These are phyloP conservation scores for Pseudococcus jackbeardsleyi DNA, from an alignment of 2,888 invertebrate genomes.

Conservation along the genomic window DNA sequence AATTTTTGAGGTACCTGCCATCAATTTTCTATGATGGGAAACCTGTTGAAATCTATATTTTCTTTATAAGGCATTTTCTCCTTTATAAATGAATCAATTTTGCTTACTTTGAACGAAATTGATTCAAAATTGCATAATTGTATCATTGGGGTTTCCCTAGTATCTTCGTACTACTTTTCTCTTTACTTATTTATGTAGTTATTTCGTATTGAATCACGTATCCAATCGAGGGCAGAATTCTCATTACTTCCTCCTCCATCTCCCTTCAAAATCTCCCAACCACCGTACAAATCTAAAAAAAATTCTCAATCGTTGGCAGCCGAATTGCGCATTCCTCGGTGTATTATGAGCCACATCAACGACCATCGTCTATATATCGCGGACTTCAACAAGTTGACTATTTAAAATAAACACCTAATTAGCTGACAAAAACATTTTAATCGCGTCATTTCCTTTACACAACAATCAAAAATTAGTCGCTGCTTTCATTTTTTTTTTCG, in stretches of 20 bases:
- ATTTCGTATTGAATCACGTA: no score
- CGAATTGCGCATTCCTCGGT: slow-evolving; percentile 9
- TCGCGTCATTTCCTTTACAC: slow-evolving; percentile 29
- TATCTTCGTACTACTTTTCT: no score
- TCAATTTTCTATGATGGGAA: no score
- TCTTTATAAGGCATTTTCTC: no score
- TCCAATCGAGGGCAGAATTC: neutral
- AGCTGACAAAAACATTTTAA: slow-evolving; percentile 47
- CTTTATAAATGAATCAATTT: no score
- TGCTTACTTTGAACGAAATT: no score
- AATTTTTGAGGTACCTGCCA: no score
- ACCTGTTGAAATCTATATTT: no score
- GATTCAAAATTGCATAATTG: no score
- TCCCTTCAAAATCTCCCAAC: neutral
- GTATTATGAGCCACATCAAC: slow-evolving; percentile 6
- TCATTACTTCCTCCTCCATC: neutral
- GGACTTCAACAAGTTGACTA: slow-evolving; percentile 40
- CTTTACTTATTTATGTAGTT: no score
- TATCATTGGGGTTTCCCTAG: no score
- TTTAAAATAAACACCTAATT: slow-evolving; percentile 54
- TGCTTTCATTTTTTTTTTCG: neutral
- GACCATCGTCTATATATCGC: slow-evolving; percentile 1
- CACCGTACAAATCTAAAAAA: neutral
- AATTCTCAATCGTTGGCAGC: slow-evolving; percentile 36
- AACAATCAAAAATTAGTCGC: slow-evolving; percentile 50